phyloP scores from a whole-genome alignment of 35 echinoderm and acorn worm species.

The Stichopus chloronotus region DNA sequence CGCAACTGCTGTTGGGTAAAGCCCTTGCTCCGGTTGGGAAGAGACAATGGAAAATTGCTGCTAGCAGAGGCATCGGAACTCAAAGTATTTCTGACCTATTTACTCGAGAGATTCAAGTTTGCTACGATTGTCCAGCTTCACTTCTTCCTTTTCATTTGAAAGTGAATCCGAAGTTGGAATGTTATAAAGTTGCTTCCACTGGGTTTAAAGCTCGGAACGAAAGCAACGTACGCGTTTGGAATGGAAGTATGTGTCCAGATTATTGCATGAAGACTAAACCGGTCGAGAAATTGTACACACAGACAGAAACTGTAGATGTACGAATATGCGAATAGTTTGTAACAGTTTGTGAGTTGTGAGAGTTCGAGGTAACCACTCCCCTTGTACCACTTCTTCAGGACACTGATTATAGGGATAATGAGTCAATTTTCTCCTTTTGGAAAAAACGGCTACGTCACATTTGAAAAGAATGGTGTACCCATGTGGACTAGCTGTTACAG shows the following conservation, averaged over 20 bases:
- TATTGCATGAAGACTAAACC: neutral
- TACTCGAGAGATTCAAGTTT: neutral
- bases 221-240: neutral
- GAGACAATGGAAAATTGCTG: neutral
- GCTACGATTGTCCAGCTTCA: neutral
- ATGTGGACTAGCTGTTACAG: too few relatives aligned
- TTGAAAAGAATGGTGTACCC: too few relatives aligned
- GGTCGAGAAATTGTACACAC: neutral
- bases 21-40: constrained; percentile 10
- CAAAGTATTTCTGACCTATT: neutral
- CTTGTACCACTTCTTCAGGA: too few relatives aligned
- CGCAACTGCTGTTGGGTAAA: neutral
- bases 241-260: neutral
- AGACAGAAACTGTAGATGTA: neutral
- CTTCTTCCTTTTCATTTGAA: constrained; percentile 1
- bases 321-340: too few relatives aligned
- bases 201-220: neutral
- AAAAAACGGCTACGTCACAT: too few relatives aligned
- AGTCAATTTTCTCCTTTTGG: too few relatives aligned
- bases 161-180: neutral
- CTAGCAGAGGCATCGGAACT: neutral
- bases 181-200: neutral
- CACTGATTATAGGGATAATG: too few relatives aligned
- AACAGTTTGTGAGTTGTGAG: too few relatives aligned
- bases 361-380: too few relatives aligned